These are phyloP conservation scores for Circaetus cinerascens DNA, from an alignment of 2,113 vertebrate species.

Conservation along the genomic window DNA sequence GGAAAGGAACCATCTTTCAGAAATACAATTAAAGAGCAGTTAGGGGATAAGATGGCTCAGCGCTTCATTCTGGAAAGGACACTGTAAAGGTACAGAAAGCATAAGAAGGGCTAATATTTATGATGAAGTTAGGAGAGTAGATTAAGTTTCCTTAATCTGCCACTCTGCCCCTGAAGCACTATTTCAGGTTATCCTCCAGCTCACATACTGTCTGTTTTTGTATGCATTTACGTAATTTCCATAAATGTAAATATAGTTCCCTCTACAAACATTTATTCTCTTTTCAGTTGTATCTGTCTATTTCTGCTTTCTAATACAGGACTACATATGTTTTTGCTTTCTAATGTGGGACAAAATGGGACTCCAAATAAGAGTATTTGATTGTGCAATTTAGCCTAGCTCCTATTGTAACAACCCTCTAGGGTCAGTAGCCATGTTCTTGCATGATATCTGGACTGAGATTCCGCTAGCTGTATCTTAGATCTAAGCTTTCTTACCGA, in stretches of 20 bases:
- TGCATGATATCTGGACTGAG: neutral
- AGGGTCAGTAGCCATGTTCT: neutral
- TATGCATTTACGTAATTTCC: neutral
- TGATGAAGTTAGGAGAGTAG: neutral
- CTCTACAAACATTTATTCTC: neutral
- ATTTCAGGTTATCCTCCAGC: neutral
- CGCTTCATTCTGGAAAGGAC: neutral
- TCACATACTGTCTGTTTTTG: neutral
- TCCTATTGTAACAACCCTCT: neutral
- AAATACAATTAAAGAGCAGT: neutral
- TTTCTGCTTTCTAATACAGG: neutral
- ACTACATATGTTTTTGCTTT: neutral
- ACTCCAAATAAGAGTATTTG: neutral
- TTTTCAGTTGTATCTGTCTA: neutral
- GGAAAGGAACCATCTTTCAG: neutral
- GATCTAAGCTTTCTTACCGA: neutral
- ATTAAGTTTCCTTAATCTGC: neutral
- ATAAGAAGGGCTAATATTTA: neutral
- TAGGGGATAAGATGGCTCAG: neutral
- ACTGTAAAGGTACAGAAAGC: neutral
- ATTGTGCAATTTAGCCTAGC: neutral
- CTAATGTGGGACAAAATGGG: neutral
- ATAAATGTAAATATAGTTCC: neutral
- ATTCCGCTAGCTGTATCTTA: neutral
- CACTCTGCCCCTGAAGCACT: neutral